Conservation (phyloP, 1,140 invertebrate genomes). For the Anastrepha obliqua region DNA sequence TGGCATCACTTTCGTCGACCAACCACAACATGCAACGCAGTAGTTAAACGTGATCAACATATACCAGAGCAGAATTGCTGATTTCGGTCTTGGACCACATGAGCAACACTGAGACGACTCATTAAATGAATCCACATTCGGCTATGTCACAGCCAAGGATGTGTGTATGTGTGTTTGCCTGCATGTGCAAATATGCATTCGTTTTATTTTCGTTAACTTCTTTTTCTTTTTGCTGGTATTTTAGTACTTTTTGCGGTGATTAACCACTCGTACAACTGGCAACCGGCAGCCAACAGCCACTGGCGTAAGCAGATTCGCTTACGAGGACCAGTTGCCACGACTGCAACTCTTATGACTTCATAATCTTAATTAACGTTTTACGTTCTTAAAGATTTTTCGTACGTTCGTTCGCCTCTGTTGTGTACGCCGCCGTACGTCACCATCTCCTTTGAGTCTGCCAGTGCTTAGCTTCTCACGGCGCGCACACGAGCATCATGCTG, state of each 20-base stretch:
- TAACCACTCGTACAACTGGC: not conserved
- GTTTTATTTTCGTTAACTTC: not conserved
- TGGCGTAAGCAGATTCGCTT: conserved; percentile 41
- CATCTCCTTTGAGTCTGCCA: not conserved
- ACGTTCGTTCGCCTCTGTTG: conserved; percentile 11
- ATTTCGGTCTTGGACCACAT: conserved; percentile 32
- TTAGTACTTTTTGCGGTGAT: conserved; percentile 33
- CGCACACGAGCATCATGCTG: conserved; percentile 41
- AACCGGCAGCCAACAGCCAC: conserved; percentile 19
- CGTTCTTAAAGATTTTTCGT: conserved; percentile 56
- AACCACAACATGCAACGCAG: not conserved
- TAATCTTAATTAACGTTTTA: conserved; percentile 75
- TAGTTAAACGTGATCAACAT: conserved; percentile 39
- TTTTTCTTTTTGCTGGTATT: not conserved
- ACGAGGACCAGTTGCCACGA: conserved; percentile 50
- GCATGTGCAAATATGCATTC: not conserved
- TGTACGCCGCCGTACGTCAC: not conserved
- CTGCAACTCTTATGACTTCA: conserved; percentile 71
- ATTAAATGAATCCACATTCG: not conserved
- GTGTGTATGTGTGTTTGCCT: not conserved
- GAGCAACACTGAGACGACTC: not conserved
- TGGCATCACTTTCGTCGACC: not conserved
- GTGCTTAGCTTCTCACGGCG: conserved; percentile 38
- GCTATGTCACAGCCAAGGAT: not conserved
- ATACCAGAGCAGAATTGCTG: not conserved